Conservation (phyloP, 2,888 invertebrate genomes). For the Caenorhabditis wallacei region DNA sequence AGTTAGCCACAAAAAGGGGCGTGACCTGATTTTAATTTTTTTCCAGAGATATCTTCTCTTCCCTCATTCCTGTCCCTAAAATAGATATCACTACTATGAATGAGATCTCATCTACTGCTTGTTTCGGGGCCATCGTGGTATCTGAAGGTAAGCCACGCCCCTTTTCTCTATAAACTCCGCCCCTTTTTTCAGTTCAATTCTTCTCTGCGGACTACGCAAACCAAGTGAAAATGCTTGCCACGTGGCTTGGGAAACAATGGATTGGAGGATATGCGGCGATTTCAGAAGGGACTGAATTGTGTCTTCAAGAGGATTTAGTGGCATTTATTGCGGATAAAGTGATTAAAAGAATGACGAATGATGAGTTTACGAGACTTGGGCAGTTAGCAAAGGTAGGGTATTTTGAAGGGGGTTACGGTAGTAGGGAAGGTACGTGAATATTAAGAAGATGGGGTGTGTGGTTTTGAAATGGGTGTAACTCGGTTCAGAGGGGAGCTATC, state of each 20-base stretch:
- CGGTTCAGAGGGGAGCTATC: no score
- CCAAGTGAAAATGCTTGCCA: constrained; percentile 63
- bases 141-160: constrained; percentile 45
- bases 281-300: constrained; percentile 59
- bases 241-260: constrained; percentile 69
- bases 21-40: not conserved
- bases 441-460: no score
- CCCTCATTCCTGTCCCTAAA: constrained; percentile 57
- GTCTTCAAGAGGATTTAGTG: constrained; percentile 70
- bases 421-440: no score
- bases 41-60: constrained; percentile 58
- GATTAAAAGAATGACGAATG: constrained; percentile 69
- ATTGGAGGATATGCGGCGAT: constrained; percentile 67
- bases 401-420: no score
- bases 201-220: constrained; percentile 68
- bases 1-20: not conserved
- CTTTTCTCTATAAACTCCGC: not conserved
- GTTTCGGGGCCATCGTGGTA: constrained; percentile 65
- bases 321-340: constrained; percentile 67
- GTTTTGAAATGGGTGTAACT: no score
- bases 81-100: constrained; percentile 66
- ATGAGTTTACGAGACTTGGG: constrained; percentile 62
- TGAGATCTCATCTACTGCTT: constrained; percentile 52
- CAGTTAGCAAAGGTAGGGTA: constrained; percentile 64
- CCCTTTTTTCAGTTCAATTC: constrained; percentile 37